Percentiles rank a stretch among this genome's conserved stretches.
Conservation (phyloP, 2,888 invertebrate genomes). For the Panorpa germanica region DNA sequence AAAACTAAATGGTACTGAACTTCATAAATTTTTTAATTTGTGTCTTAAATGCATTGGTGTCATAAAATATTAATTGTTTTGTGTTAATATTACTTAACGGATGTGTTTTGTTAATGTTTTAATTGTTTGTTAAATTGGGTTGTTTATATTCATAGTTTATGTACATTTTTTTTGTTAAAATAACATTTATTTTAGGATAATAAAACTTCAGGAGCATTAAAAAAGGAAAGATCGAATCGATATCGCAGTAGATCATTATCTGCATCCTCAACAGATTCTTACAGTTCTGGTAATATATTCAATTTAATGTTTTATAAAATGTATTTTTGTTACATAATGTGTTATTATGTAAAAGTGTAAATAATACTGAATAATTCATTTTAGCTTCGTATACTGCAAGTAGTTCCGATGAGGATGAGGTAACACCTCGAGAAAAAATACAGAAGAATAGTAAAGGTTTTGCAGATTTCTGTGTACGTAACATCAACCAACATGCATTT, state of each 20-base stretch:
- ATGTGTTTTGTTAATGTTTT: too few relatives aligned
- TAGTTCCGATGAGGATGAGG: slow-evolving; percentile 85
- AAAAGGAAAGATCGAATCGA: slow-evolving; percentile 72
- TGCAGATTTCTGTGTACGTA: slow-evolving; percentile 85
- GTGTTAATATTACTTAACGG: too few relatives aligned
- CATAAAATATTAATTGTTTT: too few relatives aligned
- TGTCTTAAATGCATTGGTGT: too few relatives aligned
- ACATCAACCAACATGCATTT: slow-evolving; percentile 82
- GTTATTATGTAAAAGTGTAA: not conserved
- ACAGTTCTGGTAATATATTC: slow-evolving; percentile 58
- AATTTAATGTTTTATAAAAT: slow-evolving; percentile 8
- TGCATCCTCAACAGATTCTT: slow-evolving; percentile 88
- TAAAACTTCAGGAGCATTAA: slow-evolving; percentile 50
- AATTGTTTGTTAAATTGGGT: too few relatives aligned
- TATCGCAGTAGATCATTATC: slow-evolving; percentile 82
- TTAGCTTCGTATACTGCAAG: slow-evolving; percentile 45
- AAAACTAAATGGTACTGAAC: too few relatives aligned
- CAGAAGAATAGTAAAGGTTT: slow-evolving; percentile 73
- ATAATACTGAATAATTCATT: slow-evolving; percentile 4
- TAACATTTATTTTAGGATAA: slow-evolving; percentile 16
- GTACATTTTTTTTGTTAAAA: too few relatives aligned
- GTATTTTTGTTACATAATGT: not conserved
- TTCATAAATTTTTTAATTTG: too few relatives aligned
- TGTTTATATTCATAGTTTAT: too few relatives aligned
- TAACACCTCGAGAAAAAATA: slow-evolving; percentile 82